These are phyloP conservation scores for Connochaetes taurinus DNA, from an alignment of 2,113 vertebrate genomes.

Conservation along the genomic window DNA sequence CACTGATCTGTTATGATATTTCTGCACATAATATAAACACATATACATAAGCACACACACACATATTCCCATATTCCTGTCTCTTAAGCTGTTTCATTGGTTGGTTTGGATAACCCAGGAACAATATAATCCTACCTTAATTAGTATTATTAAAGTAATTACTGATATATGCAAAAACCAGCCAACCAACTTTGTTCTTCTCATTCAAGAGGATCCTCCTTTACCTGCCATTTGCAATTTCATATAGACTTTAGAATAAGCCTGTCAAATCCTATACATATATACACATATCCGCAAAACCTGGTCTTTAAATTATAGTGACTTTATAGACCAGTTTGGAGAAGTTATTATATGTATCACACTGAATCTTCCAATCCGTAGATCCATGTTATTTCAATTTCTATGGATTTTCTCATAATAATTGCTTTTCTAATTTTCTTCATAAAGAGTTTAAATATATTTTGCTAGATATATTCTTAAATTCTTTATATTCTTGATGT, in stretches of 20 bases:
- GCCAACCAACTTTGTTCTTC: not conserved
- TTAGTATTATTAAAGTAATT: not conserved
- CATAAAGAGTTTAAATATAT: not conserved
- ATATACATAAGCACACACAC: not conserved
- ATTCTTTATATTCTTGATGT: not conserved
- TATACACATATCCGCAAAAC: not conserved
- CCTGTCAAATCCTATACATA: not conserved
- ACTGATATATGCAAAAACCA: not conserved
- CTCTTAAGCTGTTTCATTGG: not conserved
- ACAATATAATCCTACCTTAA: not conserved
- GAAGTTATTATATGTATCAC: not conserved
- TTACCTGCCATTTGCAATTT: not conserved
- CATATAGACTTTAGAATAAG: not conserved
- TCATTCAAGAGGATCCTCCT: not conserved
- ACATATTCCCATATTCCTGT: not conserved
- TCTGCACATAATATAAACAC: not conserved
- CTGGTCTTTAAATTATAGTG: not conserved
- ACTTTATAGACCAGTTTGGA: not conserved
- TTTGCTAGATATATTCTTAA: not conserved
- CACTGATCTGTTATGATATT: not conserved
- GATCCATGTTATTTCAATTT: not conserved
- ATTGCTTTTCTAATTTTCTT: not conserved
- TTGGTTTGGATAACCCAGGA: not conserved
- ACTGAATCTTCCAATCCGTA: not conserved
- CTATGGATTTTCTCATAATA: not conserved